A percentile compares a stretch with the other conserved stretches of the same genome.
Evolutionary conservation across 2,797 vertebrate genomes (phyloP).

Genomic region (Protosalanx chinensis): DNA sequence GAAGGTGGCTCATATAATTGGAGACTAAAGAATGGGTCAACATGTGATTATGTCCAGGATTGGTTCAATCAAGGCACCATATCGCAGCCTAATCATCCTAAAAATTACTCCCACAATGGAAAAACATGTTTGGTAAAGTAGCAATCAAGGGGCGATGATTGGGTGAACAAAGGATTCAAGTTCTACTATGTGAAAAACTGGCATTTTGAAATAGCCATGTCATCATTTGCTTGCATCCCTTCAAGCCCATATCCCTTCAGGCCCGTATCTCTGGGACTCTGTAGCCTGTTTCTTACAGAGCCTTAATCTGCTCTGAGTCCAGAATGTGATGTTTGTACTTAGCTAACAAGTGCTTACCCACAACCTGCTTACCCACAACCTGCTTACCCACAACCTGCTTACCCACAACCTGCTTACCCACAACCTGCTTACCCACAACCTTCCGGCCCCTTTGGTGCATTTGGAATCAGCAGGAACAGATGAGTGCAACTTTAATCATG

Average conservation of each 20-base stretch:
- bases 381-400: too few species aligned
- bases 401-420: too few species aligned
- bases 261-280: too few species aligned
- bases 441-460: background rate
- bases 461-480: background rate
- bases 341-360: too few species aligned
- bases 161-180: background rate
- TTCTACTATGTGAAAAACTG: background rate
- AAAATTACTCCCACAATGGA: background rate
- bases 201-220: background rate
- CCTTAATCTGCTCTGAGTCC: too few species aligned
- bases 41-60: conserved; percentile 39
- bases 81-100: conserved; percentile 28
- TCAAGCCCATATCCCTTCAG: too few species aligned
- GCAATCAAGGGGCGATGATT: conserved; percentile 36
- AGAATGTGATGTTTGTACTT: too few species aligned
- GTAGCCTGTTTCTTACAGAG: too few species aligned
- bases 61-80: conserved; percentile 37
- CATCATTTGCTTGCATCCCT: background rate
- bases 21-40: conserved; percentile 27
- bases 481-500: background rate
- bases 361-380: too few species aligned
- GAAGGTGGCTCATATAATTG: conserved; percentile 30
- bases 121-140: background rate
- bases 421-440: too few species aligned